phyloP scores from a whole-genome alignment of 2,113 vertebrate species.

The Chloebia gouldiae region DNA sequence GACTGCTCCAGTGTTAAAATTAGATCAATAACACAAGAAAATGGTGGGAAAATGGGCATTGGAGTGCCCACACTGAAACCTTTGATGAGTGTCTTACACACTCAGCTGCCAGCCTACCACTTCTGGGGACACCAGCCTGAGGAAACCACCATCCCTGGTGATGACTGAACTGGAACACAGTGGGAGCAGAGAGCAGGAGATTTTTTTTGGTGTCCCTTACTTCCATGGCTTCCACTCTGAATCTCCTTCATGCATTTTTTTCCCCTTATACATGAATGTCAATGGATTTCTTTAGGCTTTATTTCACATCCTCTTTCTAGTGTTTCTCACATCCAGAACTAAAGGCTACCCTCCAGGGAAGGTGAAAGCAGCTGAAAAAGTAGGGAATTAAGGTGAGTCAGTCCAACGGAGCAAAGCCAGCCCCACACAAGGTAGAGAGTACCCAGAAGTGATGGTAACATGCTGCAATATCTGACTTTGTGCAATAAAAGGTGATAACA shows the following conservation, averaged over 20 bases:
- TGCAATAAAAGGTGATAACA: slow-evolving; percentile 41
- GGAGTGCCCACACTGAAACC: background rate
- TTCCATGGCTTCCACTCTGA: background rate
- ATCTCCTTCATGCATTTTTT: background rate
- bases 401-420: background rate
- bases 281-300: background rate
- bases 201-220: background rate
- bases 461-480: background rate
- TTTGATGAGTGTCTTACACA: background rate
- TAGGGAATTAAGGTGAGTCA: background rate
- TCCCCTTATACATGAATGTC: background rate
- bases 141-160: background rate
- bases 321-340: background rate
- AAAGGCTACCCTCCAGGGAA: background rate
- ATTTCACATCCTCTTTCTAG: background rate
- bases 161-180: background rate
- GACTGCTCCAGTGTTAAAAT: background rate
- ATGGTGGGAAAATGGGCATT: rapidly evolving
- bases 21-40: background rate
- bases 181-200: background rate
- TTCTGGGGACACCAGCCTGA: background rate
- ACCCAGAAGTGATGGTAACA: background rate
- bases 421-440: background rate
- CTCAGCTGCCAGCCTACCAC: background rate
- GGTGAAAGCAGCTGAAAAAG: background rate